phyloP scores from a whole-genome alignment of 2,113 vertebrate genomes.

The Charadrius vociferus region DNA sequence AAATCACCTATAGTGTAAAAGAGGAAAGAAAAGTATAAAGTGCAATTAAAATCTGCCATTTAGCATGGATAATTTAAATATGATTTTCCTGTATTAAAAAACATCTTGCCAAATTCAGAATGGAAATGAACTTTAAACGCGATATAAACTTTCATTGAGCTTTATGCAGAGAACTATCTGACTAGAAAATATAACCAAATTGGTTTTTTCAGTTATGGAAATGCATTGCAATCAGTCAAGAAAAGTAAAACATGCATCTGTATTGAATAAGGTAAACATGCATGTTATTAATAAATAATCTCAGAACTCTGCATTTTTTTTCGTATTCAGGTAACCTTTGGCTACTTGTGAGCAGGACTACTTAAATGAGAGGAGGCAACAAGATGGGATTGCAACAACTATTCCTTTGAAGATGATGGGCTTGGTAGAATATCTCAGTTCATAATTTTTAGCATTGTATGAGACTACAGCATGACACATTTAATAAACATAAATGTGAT shows the following conservation, averaged over 20 bases:
- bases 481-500: not conserved
- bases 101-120: not conserved
- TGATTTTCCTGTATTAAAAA: not conserved
- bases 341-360: not conserved
- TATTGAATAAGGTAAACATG: not conserved
- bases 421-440: not conserved
- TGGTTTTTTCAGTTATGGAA: not conserved
- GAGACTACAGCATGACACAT: rapidly evolving
- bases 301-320: not conserved
- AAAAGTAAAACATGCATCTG: not conserved
- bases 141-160: not conserved
- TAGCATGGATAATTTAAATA: slow-evolving; percentile 10
- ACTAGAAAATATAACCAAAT: slow-evolving; percentile 41
- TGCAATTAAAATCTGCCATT: slow-evolving; percentile 20
- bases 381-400: not conserved
- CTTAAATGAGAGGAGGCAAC: not conserved
- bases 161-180: slow-evolving; percentile 10
- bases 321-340: not conserved
- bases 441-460: not conserved
- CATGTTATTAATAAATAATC: not conserved
- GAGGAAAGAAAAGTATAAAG: not conserved
- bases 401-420: not conserved
- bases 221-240: not conserved
- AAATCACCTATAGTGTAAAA: not conserved
- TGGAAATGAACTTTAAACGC: slow-evolving; percentile 7